Conservation (phyloP, 2,113 vertebrate species). For the Sclerurus mexicanus region DNA sequence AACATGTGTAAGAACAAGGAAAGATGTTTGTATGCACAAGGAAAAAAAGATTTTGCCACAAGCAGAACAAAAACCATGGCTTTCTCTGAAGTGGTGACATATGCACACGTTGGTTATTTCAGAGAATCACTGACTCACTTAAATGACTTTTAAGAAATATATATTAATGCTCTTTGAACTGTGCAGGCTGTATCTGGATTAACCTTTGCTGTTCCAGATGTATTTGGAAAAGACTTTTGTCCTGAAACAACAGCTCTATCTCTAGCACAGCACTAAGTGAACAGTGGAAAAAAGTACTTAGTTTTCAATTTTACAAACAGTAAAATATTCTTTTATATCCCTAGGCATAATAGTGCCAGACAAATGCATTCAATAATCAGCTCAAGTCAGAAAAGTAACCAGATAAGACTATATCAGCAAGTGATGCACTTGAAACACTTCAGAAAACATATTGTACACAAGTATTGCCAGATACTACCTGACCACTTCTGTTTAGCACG, state of each 20-base stretch:
- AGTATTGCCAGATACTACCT: not conserved
- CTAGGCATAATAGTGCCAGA: not conserved
- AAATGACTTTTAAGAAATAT: not conserved
- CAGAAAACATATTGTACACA: not conserved
- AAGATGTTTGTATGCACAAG: not conserved
- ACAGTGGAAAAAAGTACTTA: not conserved
- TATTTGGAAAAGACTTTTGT: not conserved
- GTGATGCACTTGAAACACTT: not conserved
- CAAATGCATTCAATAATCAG: not conserved
- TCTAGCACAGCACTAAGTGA: not conserved
- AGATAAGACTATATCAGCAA: not conserved
- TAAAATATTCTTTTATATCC: not conserved
- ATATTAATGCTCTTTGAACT: not conserved
- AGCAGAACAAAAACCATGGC: not conserved
- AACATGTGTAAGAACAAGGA: not conserved
- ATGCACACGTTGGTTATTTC: not conserved
- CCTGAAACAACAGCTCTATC: not conserved
- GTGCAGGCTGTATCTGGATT: not conserved
- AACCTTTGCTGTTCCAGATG: not conserved
- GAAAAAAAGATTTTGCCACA: not conserved
- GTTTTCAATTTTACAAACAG: not conserved
- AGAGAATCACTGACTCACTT: not conserved
- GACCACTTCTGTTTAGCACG: not conserved
- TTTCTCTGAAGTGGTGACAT: not conserved
- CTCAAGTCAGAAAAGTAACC: not conserved